phyloP scores from a whole-genome alignment of 2,888 invertebrate species.

The Hipparchia sbordonii region DNA sequence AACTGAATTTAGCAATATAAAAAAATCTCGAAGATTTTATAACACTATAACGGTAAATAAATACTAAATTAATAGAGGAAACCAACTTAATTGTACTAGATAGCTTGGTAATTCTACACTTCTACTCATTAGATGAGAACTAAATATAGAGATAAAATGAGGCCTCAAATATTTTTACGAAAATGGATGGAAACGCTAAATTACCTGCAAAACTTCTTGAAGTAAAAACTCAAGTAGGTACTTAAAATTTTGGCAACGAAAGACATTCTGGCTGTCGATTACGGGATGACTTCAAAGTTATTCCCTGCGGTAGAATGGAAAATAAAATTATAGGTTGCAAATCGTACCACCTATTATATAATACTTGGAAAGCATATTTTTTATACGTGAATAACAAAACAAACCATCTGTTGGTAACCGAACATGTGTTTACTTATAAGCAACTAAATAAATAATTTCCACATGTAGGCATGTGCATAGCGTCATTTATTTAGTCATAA shows the following conservation, averaged over 20 bases:
- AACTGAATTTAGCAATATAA: too few relatives aligned
- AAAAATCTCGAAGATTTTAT: too few relatives aligned
- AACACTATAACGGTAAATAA: too few relatives aligned
- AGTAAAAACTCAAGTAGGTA: constrained; percentile 7
- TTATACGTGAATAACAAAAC: constrained; percentile 45
- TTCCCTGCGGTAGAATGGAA: constrained; percentile 6
- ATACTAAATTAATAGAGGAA: background rate
- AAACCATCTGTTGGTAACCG: constrained; percentile 49
- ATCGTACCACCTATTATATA: constrained; percentile 45
- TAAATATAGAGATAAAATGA: background rate
- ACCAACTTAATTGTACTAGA: too few relatives aligned
- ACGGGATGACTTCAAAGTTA: constrained; percentile 22
- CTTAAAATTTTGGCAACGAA: background rate
- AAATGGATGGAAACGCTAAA: constrained; percentile 4
- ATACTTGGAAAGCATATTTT: constrained; percentile 43
- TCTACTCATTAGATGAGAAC: background rate
- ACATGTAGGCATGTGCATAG: constrained; percentile 31
- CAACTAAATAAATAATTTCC: constrained; percentile 48
- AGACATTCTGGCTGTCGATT: background rate
- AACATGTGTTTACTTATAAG: constrained; percentile 41
- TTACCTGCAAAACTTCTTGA: background rate
- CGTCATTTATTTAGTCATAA: constrained; percentile 25
- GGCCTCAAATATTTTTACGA: background rate
- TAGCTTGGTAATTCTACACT: background rate
- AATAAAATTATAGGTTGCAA: constrained; percentile 43